Evolutionary conservation across 2,113 vertebrate genomes (phyloP).

Genomic region (Chloebia gouldiae): DNA sequence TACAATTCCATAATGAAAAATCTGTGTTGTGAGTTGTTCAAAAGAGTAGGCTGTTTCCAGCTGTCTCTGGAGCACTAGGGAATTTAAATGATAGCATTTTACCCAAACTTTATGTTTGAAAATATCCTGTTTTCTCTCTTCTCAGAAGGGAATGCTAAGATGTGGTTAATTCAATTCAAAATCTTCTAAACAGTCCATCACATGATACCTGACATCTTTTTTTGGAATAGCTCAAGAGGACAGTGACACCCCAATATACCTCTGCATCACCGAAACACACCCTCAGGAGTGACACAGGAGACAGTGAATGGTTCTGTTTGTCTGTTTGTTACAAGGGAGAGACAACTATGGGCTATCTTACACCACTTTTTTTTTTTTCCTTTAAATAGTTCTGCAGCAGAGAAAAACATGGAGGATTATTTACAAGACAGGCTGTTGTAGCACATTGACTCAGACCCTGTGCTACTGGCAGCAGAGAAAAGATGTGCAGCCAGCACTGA

Average conservation of each 20-base stretch:
- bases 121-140: background rate
- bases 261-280: background rate
- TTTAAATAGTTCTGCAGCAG: background rate
- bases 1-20: background rate
- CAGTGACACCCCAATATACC: background rate
- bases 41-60: background rate
- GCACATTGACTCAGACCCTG: slow-evolving; percentile 5
- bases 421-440: slow-evolving; percentile 25
- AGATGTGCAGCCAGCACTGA: slow-evolving; percentile 39
- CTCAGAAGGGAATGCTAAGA: background rate
- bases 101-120: background rate
- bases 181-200: background rate
- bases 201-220: background rate
- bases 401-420: background rate
- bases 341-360: background rate
- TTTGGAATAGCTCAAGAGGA: background rate
- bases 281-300: background rate
- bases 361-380: background rate
- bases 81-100: background rate
- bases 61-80: background rate
- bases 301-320: background rate
- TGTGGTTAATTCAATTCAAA: background rate
- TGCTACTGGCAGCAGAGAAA: slow-evolving; percentile 17
- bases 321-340: background rate
- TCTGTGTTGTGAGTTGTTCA: background rate